Evolutionary conservation across 2,888 invertebrate species (phyloP).

Genomic region (Teinopalpus imperialis): DNA sequence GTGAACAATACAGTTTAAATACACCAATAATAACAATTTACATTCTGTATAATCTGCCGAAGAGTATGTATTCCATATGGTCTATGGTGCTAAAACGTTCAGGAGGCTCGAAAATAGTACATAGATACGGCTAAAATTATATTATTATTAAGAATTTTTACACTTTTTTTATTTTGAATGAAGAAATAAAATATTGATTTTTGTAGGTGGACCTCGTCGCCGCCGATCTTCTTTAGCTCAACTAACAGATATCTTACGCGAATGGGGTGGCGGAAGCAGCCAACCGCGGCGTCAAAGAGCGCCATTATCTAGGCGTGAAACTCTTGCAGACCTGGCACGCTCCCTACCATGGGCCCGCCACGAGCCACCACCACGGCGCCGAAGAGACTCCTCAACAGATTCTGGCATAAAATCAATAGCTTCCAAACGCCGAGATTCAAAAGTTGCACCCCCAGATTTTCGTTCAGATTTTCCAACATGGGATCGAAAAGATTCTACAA

Average conservation of each 20-base stretch:
- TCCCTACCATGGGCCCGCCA: constrained; percentile 91
- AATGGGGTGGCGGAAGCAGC: constrained; percentile 89
- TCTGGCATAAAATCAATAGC: constrained; percentile 90
- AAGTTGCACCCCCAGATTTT: constrained; percentile 84
- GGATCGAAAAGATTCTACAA: constrained; percentile 84
- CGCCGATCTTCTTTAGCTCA: constrained; percentile 93
- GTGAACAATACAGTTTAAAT: no score
- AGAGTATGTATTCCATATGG: no score
- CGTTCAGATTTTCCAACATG: constrained; percentile 87
- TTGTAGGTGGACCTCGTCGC: constrained; percentile 83
- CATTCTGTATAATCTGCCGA: no score
- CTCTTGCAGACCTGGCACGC: constrained; percentile 92
- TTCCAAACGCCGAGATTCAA: constrained; percentile 88
- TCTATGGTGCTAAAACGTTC: no score
- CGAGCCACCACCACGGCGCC: constrained; percentile 83
- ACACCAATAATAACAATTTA: no score
- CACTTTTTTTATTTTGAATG: background rate
- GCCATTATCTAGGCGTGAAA: constrained; percentile 91
- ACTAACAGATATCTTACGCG: constrained; percentile 92
- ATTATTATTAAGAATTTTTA: no score
- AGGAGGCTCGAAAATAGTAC: no score
- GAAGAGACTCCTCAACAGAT: constrained; percentile 94
- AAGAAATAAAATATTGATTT: constrained; percentile 16
- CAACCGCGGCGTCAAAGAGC: constrained; percentile 80
- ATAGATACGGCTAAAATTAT: no score